These are phyloP conservation scores for Zaprionus africanus DNA, from an alignment of 1,140 invertebrate species.

Conservation along the genomic window DNA sequence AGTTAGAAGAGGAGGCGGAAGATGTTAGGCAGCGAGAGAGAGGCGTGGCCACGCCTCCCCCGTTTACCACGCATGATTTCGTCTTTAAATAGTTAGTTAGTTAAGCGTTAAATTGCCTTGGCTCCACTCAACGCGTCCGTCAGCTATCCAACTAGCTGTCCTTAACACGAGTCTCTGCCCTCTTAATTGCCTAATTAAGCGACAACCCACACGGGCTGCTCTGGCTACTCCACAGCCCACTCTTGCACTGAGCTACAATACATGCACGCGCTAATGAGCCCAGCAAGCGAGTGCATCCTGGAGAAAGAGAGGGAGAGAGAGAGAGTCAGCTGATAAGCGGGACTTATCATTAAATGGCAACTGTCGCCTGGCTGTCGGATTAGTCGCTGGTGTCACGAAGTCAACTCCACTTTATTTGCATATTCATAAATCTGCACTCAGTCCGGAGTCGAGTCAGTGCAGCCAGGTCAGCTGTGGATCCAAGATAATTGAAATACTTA, in stretches of 20 bases:
- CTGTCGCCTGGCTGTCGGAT: conserved; percentile 47
- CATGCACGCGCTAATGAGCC: conserved; percentile 61
- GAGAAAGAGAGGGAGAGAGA: not conserved
- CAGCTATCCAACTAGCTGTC: conserved; percentile 51
- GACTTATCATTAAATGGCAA: conserved; percentile 52
- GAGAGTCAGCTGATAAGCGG: conserved; percentile 49
- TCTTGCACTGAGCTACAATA: conserved; percentile 10
- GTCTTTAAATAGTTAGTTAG: conserved; percentile 66
- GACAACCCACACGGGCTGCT: conserved; percentile 32
- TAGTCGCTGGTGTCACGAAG: conserved; percentile 51
- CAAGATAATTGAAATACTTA: conserved; percentile 57
- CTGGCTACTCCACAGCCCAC: not conserved
- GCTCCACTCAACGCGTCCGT: conserved; percentile 43
- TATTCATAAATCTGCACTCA: conserved; percentile 63
- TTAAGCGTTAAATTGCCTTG: conserved; percentile 77
- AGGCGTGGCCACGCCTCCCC: conserved; percentile 12
- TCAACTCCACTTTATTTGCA: conserved; percentile 66
- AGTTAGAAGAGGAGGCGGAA: conserved; percentile 25
- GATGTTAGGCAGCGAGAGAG: conserved; percentile 30
- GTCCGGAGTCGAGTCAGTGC: conserved; percentile 1
- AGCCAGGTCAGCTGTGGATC: conserved; percentile 12
- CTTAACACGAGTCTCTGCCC: conserved; percentile 51
- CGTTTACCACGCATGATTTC: conserved; percentile 45
- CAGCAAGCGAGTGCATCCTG: conserved; percentile 5
- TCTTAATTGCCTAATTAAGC: conserved; percentile 79